Conservation (phyloP, 2,113 vertebrate genomes). For the Dicentrarchus labrax region DNA sequence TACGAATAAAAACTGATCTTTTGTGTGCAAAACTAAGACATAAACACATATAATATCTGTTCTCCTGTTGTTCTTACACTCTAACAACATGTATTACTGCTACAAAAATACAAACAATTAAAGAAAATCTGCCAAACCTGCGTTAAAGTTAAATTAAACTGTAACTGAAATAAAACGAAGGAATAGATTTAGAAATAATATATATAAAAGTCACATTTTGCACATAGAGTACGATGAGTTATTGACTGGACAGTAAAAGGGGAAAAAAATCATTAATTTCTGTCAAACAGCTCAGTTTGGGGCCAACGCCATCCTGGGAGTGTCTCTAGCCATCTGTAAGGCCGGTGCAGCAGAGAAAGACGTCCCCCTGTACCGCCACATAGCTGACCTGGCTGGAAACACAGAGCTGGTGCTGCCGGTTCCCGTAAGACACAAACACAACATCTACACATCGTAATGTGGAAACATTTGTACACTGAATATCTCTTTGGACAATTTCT, state of each 20-base stretch:
- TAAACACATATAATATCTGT: not conserved
- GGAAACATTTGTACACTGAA: not conserved
- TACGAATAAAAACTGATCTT: no score
- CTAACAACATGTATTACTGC: not conserved
- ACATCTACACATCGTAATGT: not conserved
- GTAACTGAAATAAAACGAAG: no score
- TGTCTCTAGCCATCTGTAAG: slow-evolving; percentile 94
- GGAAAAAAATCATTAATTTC: not conserved
- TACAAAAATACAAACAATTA: not conserved
- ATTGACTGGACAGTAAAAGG: not conserved
- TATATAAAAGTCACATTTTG: no score
- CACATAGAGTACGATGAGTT: no score
- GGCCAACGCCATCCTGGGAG: slow-evolving; percentile 94
- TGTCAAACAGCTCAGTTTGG: slow-evolving; percentile 90
- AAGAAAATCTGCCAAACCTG: no score
- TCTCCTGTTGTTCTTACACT: not conserved
- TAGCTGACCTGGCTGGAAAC: slow-evolving; percentile 96
- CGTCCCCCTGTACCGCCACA: slow-evolving; percentile 93
- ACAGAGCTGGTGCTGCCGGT: slow-evolving; percentile 95
- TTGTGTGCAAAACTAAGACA: not conserved
- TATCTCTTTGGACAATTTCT: no score
- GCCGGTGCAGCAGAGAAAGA: slow-evolving; percentile 93
- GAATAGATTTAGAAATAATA: no score
- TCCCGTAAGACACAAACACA: slow-evolving; percentile 86
- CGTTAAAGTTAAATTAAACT: no score